A percentile compares a stretch with the other conserved stretches of the same genome.
Conservation (phyloP, 2,888 invertebrate species). For the Nephrocerus scutellatus region DNA sequence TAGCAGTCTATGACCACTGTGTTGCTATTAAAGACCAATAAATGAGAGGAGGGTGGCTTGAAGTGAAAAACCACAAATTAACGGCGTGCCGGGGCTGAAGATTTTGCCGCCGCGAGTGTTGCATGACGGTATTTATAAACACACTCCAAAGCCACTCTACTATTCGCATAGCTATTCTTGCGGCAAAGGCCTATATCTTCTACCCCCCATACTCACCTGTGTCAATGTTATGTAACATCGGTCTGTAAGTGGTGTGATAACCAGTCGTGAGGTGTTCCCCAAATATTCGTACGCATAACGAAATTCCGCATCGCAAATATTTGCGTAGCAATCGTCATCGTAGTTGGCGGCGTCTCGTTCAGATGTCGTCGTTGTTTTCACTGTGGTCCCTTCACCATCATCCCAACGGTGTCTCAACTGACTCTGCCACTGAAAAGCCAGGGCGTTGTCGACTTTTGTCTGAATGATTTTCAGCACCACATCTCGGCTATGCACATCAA, state of each 20-base stretch:
- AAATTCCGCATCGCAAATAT: slow-evolving; percentile 94
- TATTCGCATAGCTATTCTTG: no score
- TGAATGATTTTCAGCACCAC: slow-evolving; percentile 83
- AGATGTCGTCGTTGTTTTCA: no score
- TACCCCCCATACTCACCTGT: slow-evolving; percentile 57
- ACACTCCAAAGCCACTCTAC: no score
- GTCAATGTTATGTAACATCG: slow-evolving; percentile 93
- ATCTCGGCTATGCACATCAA: slow-evolving; percentile 91
- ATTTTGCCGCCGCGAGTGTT: no score
- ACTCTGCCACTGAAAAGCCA: slow-evolving; percentile 87
- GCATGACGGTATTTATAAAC: no score
- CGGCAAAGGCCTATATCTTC: no score
- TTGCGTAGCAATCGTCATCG: slow-evolving; percentile 75
- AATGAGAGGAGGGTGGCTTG: no score
- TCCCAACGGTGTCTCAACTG: slow-evolving; percentile 86
- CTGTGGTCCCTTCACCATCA: slow-evolving; percentile 30
- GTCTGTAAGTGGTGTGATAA: slow-evolving; percentile 92
- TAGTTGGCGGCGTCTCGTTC: slow-evolving; percentile 18
- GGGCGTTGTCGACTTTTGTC: slow-evolving; percentile 69
- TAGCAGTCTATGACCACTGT: no score
- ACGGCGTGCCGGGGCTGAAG: no score
- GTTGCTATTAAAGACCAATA: no score
- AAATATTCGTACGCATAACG: slow-evolving; percentile 89
- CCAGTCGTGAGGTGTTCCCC: slow-evolving; percentile 87
- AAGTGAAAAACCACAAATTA: no score